Conservation (phyloP, 2,888 invertebrate genomes). For the Linnaemya vulpina region DNA sequence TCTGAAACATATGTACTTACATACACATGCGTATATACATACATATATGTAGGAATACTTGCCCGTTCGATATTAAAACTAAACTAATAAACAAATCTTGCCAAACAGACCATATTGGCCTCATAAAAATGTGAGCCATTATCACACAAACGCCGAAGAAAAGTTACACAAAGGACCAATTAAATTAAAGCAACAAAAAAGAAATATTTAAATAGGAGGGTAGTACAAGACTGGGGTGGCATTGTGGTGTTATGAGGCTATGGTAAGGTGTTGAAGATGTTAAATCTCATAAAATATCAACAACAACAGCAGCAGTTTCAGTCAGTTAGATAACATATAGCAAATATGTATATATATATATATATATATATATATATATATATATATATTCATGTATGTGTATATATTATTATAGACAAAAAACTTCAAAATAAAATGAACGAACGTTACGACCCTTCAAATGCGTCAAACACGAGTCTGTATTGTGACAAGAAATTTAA, state of each 20-base stretch:
- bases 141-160: constrained; percentile 14
- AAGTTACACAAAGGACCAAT: constrained; percentile 71
- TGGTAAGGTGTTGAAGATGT: constrained; percentile 59
- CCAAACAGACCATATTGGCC: constrained; percentile 23
- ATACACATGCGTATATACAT: too few species aligned
- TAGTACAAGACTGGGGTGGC: constrained; percentile 12
- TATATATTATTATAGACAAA: too few species aligned
- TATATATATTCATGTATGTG: neutral
- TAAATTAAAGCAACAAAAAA: constrained; percentile 66
- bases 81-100: constrained; percentile 33
- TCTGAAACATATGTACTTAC: too few species aligned
- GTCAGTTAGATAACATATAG: constrained; percentile 34
- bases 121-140: constrained; percentile 20
- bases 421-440: neutral
- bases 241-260: neutral
- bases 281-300: constrained; percentile 46
- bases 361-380: neutral
- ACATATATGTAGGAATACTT: too few species aligned
- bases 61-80: neutral
- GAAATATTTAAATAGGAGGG: constrained; percentile 40
- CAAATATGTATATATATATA: neutral
- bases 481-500: constrained; percentile 44
- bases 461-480: constrained; percentile 53
- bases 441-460: constrained; percentile 33
- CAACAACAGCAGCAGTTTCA: constrained; percentile 19